Percentiles rank a stretch among this genome's conserved stretches.
Conservation (phyloP, 2,113 vertebrate species). For the Semicossyphus pulcher region DNA sequence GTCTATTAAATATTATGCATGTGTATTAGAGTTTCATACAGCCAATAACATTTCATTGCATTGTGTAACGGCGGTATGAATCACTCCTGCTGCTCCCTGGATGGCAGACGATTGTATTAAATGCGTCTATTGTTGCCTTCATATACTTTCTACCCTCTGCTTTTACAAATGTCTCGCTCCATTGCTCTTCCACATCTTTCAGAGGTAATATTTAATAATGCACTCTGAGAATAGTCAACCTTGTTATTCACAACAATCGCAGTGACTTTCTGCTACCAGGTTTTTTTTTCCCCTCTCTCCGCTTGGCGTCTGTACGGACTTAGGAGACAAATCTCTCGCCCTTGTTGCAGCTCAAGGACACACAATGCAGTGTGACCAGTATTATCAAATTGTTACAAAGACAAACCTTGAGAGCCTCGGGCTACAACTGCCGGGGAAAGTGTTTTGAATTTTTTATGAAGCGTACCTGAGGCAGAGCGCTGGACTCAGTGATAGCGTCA, state of each 20-base stretch:
- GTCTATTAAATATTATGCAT: constrained; percentile 57
- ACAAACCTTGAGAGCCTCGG: constrained; percentile 78
- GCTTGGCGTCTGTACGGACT: constrained; percentile 51
- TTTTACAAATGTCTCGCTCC: constrained; percentile 54
- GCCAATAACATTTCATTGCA: constrained; percentile 60
- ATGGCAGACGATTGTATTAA: constrained; percentile 56
- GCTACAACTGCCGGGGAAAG: constrained; percentile 69
- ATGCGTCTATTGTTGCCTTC: constrained; percentile 45
- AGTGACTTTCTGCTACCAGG: constrained; percentile 43
- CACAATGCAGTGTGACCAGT: constrained; percentile 72
- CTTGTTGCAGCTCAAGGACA: constrained; percentile 78
- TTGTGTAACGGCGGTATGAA: constrained; percentile 49
- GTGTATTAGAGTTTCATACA: constrained; percentile 58
- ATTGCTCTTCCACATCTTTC: constrained; percentile 54
- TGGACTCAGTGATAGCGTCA: constrained; percentile 54
- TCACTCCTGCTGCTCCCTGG: constrained; percentile 40
- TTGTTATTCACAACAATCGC: constrained; percentile 74
- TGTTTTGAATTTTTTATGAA: constrained; percentile 79
- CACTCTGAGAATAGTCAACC: constrained; percentile 75
- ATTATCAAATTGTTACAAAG: constrained; percentile 77
- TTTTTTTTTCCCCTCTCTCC: constrained; percentile 20
- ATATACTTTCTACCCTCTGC: constrained; percentile 30
- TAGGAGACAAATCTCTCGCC: constrained; percentile 65
- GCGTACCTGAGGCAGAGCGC: constrained; percentile 59
- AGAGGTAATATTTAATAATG: constrained; percentile 70